Evolutionary conservation across 2,113 vertebrate genomes (phyloP).

Genomic region (Haplochromis vanheusdeni): DNA sequence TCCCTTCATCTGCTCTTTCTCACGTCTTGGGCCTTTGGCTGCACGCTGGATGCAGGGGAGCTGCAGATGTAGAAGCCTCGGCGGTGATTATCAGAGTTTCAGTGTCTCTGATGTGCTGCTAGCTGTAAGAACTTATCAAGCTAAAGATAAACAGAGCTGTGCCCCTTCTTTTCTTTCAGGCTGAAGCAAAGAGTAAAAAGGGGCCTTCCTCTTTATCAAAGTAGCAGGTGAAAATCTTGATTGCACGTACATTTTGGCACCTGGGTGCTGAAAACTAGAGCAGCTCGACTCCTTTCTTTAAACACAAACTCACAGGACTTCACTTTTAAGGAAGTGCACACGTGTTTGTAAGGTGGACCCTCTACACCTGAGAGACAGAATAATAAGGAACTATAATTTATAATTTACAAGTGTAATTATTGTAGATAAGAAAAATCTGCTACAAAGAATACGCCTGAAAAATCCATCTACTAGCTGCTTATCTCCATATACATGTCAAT

Average conservation of each 20-base stretch:
- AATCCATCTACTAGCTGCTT: background rate
- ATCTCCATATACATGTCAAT: background rate
- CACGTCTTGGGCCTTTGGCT: background rate
- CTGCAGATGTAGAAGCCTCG: background rate
- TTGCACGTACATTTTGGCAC: background rate
- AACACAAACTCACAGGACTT: background rate
- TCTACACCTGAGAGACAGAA: background rate
- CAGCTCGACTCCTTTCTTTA: background rate
- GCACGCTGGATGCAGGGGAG: background rate
- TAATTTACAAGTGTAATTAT: background rate
- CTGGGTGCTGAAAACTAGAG: background rate
- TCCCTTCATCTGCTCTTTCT: background rate
- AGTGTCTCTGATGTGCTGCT: background rate
- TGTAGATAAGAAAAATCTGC: background rate
- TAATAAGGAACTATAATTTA: background rate
- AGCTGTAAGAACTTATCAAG: background rate
- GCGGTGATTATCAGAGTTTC: background rate
- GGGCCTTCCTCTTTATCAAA: background rate
- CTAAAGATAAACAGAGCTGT: background rate
- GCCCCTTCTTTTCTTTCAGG: background rate
- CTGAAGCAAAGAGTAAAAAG: background rate
- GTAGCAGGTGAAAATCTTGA: background rate
- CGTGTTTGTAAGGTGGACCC: background rate
- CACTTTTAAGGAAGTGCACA: background rate
- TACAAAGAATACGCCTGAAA: background rate